Evolutionary conservation across 1,140 invertebrate genomes (phyloP).

Genomic region (Heterodera carotae): DNA sequence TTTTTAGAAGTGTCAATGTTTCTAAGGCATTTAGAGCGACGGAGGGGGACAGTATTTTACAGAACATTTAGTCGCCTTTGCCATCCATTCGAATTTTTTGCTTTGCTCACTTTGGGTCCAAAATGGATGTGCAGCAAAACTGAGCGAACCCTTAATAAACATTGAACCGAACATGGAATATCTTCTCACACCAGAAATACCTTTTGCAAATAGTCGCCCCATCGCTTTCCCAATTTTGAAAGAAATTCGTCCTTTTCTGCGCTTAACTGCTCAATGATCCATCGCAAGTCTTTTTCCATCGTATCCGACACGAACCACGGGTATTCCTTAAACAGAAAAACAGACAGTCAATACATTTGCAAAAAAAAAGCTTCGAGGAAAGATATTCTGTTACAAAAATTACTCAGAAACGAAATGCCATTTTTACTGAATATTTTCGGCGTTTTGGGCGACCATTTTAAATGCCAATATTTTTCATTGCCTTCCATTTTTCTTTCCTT

Average conservation of each 20-base stretch:
- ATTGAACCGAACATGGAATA: not conserved
- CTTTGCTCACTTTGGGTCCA: conserved; percentile 53
- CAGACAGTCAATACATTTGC: not conserved
- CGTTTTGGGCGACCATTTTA: no score
- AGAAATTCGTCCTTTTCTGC: conserved; percentile 59
- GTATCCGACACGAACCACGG: conserved; percentile 97
- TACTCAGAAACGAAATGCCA: no score
- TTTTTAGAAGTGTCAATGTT: conserved; percentile 80
- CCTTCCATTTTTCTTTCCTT: not conserved
- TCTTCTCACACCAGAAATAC: conserved; percentile 23
- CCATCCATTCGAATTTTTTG: conserved; percentile 18
- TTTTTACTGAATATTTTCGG: no score
- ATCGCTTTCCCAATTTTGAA: conserved; percentile 59
- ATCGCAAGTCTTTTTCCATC: conserved; percentile 77
- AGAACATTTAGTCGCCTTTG: no score
- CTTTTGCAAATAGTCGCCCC: conserved; percentile 62
- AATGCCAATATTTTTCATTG: no score
- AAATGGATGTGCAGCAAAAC: conserved; percentile 42
- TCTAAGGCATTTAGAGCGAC: conserved; percentile 17
- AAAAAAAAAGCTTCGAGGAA: no score
- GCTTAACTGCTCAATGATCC: conserved; percentile 69
- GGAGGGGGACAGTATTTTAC: no score
- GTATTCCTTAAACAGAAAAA: conserved; percentile 68
- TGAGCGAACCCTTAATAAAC: conserved; percentile 35
- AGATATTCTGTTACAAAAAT: no score